Evolutionary conservation across 2,888 invertebrate genomes (phyloP).

Genomic region (Anagyrus pseudococci): DNA sequence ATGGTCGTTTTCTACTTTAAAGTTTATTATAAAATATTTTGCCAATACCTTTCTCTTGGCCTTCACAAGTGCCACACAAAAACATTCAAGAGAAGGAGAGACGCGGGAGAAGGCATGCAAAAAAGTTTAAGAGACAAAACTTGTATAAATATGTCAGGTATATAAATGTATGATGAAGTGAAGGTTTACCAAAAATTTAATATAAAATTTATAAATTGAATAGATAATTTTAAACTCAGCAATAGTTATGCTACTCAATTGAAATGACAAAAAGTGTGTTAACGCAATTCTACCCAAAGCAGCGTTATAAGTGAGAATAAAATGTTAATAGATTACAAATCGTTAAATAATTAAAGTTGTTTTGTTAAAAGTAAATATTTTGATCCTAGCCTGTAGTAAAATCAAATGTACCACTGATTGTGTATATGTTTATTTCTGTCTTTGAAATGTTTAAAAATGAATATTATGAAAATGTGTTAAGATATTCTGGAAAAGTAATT

Average conservation of each 20-base stretch:
- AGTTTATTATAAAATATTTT: conserved; percentile 49
- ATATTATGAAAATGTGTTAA: conserved; percentile 27
- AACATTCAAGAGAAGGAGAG: conserved; percentile 74
- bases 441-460: conserved; percentile 1
- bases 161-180: conserved; percentile 40
- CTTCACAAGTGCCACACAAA: conserved; percentile 76
- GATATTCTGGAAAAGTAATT: conserved; percentile 14
- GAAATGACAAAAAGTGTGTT: conserved; percentile 25
- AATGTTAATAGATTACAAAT: no score
- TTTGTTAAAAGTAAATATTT: background rate
- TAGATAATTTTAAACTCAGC: no score
- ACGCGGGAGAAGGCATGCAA: conserved; percentile 73
- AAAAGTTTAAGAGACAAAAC: conserved; percentile 62
- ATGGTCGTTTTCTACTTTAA: conserved; percentile 25
- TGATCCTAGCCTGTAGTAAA: background rate
- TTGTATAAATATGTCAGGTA: conserved; percentile 52
- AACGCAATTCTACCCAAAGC: conserved; percentile 9
- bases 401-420: conserved; percentile 13
- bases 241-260: background rate
- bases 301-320: no score
- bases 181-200: no score
- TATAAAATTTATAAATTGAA: no score
- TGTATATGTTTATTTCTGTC: conserved; percentile 6
- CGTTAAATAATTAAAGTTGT: no score
- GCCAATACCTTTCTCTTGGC: conserved; percentile 72